phyloP scores from a whole-genome alignment of 2,113 vertebrate species.

The human (Homo sapiens) region DNA sequence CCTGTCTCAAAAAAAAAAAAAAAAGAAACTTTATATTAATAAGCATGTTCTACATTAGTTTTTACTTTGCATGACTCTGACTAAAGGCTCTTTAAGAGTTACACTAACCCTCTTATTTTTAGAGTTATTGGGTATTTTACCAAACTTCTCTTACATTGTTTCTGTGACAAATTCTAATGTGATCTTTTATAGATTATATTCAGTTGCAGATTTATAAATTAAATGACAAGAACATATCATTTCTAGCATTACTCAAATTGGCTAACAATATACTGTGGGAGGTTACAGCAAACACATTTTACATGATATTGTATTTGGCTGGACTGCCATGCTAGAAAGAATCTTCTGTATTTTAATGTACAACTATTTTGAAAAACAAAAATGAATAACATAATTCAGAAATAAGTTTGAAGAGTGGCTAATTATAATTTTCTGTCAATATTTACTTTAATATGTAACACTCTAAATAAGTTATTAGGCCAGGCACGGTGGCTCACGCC shows the following conservation, averaged over 20 bases:
- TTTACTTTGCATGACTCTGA: neutral
- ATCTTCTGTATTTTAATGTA: neutral
- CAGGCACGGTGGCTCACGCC: too few relatives aligned
- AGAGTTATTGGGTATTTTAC: neutral
- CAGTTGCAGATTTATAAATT: neutral
- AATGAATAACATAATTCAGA: constrained; percentile 13
- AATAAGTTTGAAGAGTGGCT: constrained; percentile 26
- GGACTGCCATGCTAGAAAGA: neutral
- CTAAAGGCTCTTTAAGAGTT: neutral
- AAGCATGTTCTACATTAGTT: neutral
- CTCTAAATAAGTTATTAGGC: neutral
- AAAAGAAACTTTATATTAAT: neutral
- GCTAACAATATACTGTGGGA: neutral
- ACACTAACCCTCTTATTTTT: neutral
- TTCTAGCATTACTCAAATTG: neutral
- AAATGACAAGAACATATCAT: neutral
- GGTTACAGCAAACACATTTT: constrained; percentile 15
- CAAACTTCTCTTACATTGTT: neutral
- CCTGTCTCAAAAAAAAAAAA: neutral
- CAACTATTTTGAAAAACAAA: neutral
- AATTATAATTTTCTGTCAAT: neutral
- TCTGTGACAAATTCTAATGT: neutral
- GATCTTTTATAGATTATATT: neutral
- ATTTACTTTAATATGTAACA: neutral
- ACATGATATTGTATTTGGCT: neutral